phyloP scores from a whole-genome alignment of 2,797 vertebrate genomes.

The Argentina silus region DNA sequence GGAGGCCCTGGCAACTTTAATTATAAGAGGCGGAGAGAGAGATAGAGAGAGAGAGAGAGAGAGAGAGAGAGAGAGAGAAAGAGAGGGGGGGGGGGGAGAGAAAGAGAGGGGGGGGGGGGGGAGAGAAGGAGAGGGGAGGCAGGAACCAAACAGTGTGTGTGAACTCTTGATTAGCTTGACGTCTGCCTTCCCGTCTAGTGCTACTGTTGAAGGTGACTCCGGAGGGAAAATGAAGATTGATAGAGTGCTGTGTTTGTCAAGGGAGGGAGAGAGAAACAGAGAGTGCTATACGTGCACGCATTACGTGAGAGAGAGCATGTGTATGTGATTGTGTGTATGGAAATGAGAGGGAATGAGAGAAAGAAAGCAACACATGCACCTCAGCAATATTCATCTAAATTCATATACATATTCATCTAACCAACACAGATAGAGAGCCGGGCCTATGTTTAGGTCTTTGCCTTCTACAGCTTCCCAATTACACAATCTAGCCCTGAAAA shows the following conservation, averaged over 20 bases:
- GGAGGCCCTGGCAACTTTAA: slow-evolving; percentile 51
- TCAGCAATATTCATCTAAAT: not conserved
- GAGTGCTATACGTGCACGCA: not conserved
- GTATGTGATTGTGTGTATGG: slow-evolving; percentile 6
- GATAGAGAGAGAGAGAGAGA: slow-evolving; percentile 36
- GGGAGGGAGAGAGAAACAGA: not conserved
- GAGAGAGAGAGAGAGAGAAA: not conserved
- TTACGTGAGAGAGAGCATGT: not conserved
- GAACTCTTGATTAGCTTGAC: not conserved
- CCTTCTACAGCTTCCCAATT: slow-evolving; percentile 14
- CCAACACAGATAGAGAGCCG: not conserved
- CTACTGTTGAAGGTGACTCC: slow-evolving; percentile 3
- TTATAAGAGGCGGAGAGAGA: slow-evolving; percentile 47
- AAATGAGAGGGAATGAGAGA: no score
- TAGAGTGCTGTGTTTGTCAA: slow-evolving; percentile 1
- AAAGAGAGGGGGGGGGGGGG: not conserved
- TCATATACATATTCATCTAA: not conserved
- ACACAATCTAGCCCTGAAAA: slow-evolving; percentile 33
- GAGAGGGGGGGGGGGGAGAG: slow-evolving; percentile 1
- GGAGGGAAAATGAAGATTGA: slow-evolving; percentile 8
- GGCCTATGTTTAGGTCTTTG: not conserved
- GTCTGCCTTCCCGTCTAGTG: not conserved
- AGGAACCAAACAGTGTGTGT: not conserved
- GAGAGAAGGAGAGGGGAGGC: not conserved
- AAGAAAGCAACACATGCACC: slow-evolving; percentile 9